phyloP scores from a whole-genome alignment of 2,797 vertebrate genomes.

The Microhierax caerulescens region DNA sequence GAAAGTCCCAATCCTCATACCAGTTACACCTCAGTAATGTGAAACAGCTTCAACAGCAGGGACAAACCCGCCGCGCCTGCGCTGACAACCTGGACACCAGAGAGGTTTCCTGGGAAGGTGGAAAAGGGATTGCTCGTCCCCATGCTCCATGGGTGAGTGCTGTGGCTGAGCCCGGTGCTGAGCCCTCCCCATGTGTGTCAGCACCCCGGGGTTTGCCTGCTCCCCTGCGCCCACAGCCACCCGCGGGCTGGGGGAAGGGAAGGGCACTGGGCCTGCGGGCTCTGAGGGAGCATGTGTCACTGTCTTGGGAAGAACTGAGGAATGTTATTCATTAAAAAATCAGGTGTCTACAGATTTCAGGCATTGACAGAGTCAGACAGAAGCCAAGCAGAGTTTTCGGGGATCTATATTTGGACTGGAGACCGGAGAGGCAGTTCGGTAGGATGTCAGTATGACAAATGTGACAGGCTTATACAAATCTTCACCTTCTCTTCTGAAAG shows the following conservation, averaged over 20 bases:
- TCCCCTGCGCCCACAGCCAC: rapidly evolving
- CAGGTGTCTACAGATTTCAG: neutral
- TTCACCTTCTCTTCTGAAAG: neutral
- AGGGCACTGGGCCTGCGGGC: rapidly evolving
- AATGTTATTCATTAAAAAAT: neutral
- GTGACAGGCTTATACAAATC: neutral
- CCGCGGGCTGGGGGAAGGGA: neutral
- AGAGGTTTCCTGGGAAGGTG: neutral
- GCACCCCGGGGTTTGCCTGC: rapidly evolving
- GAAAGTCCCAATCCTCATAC: neutral
- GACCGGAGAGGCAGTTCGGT: neutral
- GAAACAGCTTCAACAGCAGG: neutral
- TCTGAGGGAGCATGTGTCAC: neutral
- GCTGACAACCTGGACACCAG: neutral
- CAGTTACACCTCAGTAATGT: neutral
- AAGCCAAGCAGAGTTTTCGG: neutral
- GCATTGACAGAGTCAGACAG: neutral
- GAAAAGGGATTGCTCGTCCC: rapidly evolving
- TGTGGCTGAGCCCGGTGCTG: neutral
- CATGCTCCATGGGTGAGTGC: neutral
- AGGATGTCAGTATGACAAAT: neutral
- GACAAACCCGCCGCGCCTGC: rapidly evolving
- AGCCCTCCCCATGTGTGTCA: neutral
- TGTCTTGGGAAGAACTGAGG: neutral
- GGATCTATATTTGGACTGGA: constrained; percentile 25